Base-by-base conservation (phyloP, 1,140 invertebrate genomes). In the Gerris buenoi region DNA sequence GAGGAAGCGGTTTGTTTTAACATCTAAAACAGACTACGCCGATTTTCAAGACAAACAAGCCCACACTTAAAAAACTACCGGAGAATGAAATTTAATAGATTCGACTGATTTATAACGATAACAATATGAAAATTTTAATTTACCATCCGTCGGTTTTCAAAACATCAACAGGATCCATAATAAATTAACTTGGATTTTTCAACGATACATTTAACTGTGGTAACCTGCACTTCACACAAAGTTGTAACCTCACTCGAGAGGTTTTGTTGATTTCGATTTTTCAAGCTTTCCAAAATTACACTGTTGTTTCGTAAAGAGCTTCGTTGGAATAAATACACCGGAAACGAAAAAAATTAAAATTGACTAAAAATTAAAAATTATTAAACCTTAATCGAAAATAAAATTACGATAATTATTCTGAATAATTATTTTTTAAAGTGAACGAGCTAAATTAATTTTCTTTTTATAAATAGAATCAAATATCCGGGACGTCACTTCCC, bases 91-190 rank as follows among this genome's bases (percentile, higher is more conserved):
- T 5, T 46, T 18, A 46, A 10, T 46, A n/a, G n/a, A 46, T 46
- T 18, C 5, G 33, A 10, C 33, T 46, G 33, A 46, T 46, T 46
- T 15, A 27, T 28, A 63, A 25, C 26, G 22, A 63, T 5, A 13
- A 63, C 5, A 25, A 26, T 22, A 25, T 18, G 62, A 27, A 18
- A n/a, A 61, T 10, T 10, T 15, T 27, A 3, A 63, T 22, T 28
- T 60, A 28, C 25, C 46, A 60, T 58, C 29, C 26, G 14, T 60
- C 65, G 18, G n/a, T 61, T 13, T 28, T 66, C 28, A 66, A 26
- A 10, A 15, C 10, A 14, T 60, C 56, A 5, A 61, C 27, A 10
- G 28, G 26, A 66, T 60, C 65, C 25, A 66, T 28, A 23, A n/a
- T 58, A 46, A 46, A 46, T 10, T 10, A 10, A 5, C 5, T 10